Evolutionary conservation across 2,797 vertebrate species (phyloP).

Genomic region (Etheostoma perlongum): DNA sequence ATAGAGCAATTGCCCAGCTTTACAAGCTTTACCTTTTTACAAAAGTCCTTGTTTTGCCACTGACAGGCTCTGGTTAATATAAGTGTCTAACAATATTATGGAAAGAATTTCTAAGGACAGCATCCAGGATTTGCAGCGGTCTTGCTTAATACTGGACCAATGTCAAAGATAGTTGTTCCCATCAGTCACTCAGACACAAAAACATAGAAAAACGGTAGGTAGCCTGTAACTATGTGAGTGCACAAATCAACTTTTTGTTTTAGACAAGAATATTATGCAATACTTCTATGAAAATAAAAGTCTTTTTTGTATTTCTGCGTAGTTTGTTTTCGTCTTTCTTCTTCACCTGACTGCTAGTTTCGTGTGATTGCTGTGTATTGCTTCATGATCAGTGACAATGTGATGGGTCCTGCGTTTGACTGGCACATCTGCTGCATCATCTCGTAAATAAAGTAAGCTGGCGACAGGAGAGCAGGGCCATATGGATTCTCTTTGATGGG

Average conservation of each 20-base stretch:
- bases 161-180: no score
- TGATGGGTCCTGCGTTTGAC: slow-evolving; percentile 40
- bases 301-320: slow-evolving; percentile 29
- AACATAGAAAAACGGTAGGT: no score
- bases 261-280: slow-evolving; percentile 41
- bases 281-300: slow-evolving; percentile 43
- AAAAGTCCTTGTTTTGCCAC: no score
- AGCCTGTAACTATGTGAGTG: neutral
- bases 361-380: slow-evolving; percentile 52
- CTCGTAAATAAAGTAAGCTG: slow-evolving; percentile 45
- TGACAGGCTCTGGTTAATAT: no score
- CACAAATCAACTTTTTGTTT: slow-evolving; percentile 34
- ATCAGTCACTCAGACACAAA: no score
- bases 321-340: slow-evolving; percentile 28
- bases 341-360: slow-evolving; percentile 33
- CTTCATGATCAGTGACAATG: slow-evolving; percentile 59
- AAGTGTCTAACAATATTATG: no score
- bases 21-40: no score
- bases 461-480: slow-evolving; percentile 37
- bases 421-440: slow-evolving; percentile 53
- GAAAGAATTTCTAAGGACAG: no score
- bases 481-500: slow-evolving; percentile 36
- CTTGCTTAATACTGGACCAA: no score
- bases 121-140: no score
- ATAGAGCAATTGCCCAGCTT: no score